phyloP scores from a whole-genome alignment of 2,888 invertebrate species.

The Ariolimax columbianus region DNA sequence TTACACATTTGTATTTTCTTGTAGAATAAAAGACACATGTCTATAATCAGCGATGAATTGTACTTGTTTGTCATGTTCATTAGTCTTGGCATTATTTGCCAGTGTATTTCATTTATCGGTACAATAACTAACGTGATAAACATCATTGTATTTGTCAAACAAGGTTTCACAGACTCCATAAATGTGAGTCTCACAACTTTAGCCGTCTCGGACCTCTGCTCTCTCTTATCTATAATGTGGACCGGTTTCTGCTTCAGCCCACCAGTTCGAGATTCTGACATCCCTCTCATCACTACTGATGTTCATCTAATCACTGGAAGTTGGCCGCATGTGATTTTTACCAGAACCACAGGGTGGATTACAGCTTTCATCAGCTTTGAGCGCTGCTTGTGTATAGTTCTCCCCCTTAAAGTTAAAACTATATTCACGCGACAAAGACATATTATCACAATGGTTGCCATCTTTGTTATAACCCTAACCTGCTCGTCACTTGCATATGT shows the following conservation, averaged over 20 bases:
- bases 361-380: constrained; percentile 32
- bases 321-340: constrained; percentile 38
- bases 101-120: constrained; percentile 7
- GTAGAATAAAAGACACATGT: too few species aligned
- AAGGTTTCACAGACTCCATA: constrained; percentile 9
- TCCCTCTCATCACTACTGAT: constrained; percentile 2
- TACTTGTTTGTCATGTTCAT: constrained; percentile 21
- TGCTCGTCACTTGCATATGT: neutral
- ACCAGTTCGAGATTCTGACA: neutral
- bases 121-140: constrained; percentile 10
- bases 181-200: constrained; percentile 21
- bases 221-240: constrained; percentile 25
- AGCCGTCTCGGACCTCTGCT: constrained; percentile 25
- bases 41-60: neutral
- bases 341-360: constrained; percentile 28
- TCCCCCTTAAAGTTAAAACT: constrained; percentile 30
- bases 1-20: too few species aligned
- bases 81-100: constrained; percentile 11
- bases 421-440: constrained; percentile 11
- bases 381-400: constrained; percentile 28
- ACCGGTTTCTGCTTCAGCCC: constrained; percentile 5
- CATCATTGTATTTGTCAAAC: constrained; percentile 14
- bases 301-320: constrained; percentile 7
- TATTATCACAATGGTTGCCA: neutral
- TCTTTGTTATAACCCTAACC: neutral